Percentiles rank a stretch among this genome's conserved stretches.
Evolutionary conservation across 2,113 vertebrate genomes (phyloP).

Genomic region (Myxocyprinus asiaticus): DNA sequence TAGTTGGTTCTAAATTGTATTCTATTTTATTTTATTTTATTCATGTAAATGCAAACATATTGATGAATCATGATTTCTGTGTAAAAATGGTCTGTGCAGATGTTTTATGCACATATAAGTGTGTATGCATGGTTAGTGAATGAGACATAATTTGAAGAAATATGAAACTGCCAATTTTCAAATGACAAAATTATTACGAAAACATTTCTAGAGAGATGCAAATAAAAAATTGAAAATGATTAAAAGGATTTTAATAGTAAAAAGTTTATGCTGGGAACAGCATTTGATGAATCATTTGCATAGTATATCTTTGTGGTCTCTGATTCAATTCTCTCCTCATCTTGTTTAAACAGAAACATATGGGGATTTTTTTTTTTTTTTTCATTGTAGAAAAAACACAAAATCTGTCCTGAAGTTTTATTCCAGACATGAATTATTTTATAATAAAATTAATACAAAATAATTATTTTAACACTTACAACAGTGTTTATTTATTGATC

Average conservation of each 20-base stretch:
- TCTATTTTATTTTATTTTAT: too few species aligned
- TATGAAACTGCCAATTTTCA: too few species aligned
- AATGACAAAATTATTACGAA: background rate
- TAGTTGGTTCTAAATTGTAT: too few species aligned
- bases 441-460: background rate
- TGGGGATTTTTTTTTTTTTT: background rate
- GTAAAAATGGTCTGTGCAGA: too few species aligned
- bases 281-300: slow-evolving; percentile 32
- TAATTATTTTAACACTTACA: too few species aligned
- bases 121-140: too few species aligned
- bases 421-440: background rate
- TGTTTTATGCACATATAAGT: too few species aligned
- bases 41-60: too few species aligned
- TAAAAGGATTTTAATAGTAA: background rate
- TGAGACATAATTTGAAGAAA: background rate
- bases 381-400: background rate
- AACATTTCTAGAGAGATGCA: background rate
- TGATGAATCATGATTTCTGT: too few species aligned
- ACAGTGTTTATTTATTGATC: too few species aligned
- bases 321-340: background rate
- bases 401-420: background rate
- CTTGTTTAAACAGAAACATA: slow-evolving; percentile 13
- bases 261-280: background rate
- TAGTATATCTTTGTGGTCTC: background rate
- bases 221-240: background rate